Base-by-base conservation (phyloP, 2,888 invertebrate genomes). In the Dynastes hyllus region DNA sequence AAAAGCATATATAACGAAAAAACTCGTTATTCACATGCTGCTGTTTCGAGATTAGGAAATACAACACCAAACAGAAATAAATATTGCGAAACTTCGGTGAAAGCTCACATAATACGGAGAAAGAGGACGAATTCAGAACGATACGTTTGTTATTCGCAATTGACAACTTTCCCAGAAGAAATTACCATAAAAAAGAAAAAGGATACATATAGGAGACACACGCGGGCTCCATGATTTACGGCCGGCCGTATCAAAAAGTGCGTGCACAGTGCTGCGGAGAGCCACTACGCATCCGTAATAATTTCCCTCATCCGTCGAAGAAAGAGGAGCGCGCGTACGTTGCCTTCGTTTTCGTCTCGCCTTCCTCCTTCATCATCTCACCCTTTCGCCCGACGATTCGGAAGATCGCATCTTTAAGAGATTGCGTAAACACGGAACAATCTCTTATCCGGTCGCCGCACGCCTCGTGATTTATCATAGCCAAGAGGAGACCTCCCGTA, bases 371-470 rank as follows among this genome's bases (percentile, higher is more conserved):
- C 45, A 11, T 45, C 45, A 55, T 55, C 32, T 6, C 55, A n/a
- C 27, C 32, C 55, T n/a, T 13, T 37, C 45, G 4, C 5, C 61
- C 61, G 71, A 55, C 73, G 50, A 61, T 61, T 75, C 61, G 53
- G 51, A 50, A 75, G 73, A 75, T 75, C 73, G 61, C 73, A 75
- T 75, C 73, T 75, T 75, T 75, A 75, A 75, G 61, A 75, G 73
- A 75, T 75, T 75, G 73, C 73, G 73, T 75, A 75, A 75, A 75
- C 73, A 75, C 73, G 61, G 73, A 75, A 75, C 61, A 75, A 75
- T 61, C 73, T 75, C 73, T 75, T 75, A 75, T 75, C 73, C 73
- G 73, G 73, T 75, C 40, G 73, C 73, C 45, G 73, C 73, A 75
- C 73, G 73, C 73, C 50, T 75, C 73, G 61, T 75, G 73, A 75